These are phyloP conservation scores for Synergus umbraculus DNA, from an alignment of 2,888 invertebrate genomes.

Conservation along the genomic window DNA sequence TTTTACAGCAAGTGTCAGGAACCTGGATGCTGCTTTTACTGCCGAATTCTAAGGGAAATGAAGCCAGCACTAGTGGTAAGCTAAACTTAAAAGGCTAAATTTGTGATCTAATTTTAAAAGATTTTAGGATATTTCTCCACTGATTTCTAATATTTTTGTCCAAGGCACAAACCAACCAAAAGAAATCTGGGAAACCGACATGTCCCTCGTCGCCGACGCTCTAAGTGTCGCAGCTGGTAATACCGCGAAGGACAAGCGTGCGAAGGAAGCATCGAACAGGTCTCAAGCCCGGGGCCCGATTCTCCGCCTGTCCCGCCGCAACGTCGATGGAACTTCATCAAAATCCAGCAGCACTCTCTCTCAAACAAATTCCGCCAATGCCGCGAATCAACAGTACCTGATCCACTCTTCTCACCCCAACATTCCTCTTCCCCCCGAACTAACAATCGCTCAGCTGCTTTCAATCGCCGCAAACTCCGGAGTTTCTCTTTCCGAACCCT, in stretches of 20 bases:
- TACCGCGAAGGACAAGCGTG: conserved; percentile 92
- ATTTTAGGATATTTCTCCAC: conserved; percentile 19
- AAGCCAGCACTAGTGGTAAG: conserved; percentile 63
- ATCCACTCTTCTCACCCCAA: conserved; percentile 77
- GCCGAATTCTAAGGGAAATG: conserved; percentile 70
- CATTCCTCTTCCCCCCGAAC: conserved; percentile 79
- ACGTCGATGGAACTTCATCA: conserved; percentile 58
- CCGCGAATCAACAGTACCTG: conserved; percentile 76
- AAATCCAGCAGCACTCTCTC: conserved; percentile 6
- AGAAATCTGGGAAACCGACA: conserved; percentile 77
- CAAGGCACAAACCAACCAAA: conserved; percentile 60
- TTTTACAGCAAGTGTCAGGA: conserved; percentile 81
- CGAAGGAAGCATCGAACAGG: conserved; percentile 88
- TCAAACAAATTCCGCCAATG: conserved; percentile 72
- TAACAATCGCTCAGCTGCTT: conserved; percentile 81
- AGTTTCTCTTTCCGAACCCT: conserved; percentile 79
- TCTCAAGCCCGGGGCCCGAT: conserved; percentile 72
- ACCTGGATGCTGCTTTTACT: conserved; percentile 70
- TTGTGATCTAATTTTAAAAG: too few species aligned
- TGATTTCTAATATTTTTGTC: conserved; percentile 6
- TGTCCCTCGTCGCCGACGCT: conserved; percentile 79
- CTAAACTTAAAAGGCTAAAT: too few species aligned
- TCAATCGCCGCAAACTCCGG: conserved; percentile 79
- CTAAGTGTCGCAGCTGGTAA: conserved; percentile 91
- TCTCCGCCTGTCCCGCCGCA: conserved; percentile 65